A percentile compares a stretch with the other conserved stretches of the same genome.
Evolutionary conservation across 2,113 vertebrate species (phyloP).

Genomic region (Galemys pyrenaicus): DNA sequence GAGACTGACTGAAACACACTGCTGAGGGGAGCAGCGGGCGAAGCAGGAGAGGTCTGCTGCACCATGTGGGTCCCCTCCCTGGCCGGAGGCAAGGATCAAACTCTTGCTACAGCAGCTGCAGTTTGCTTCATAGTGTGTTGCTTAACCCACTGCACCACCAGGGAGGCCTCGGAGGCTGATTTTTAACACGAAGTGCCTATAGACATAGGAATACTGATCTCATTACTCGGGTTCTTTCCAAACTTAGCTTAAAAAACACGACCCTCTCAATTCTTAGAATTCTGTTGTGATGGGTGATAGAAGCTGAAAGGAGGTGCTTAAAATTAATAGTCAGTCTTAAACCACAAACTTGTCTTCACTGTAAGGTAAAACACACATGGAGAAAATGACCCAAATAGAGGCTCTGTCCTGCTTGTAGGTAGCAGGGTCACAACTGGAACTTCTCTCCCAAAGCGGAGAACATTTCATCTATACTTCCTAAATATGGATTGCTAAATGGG

Average conservation of each 20-base stretch:
- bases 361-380: not conserved
- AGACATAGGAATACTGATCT: not conserved
- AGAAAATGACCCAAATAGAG: not conserved
- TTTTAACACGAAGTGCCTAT: slow-evolving; percentile 45
- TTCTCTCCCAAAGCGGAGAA: not conserved
- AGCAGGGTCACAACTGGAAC: not conserved
- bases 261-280: not conserved
- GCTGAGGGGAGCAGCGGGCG: too few species aligned
- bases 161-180: too few species aligned
- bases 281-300: not conserved
- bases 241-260: not conserved
- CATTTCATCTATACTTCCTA: not conserved
- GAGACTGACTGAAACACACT: too few species aligned
- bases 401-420: not conserved
- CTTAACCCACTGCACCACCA: too few species aligned
- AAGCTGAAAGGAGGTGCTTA: not conserved
- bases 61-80: too few species aligned
- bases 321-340: slow-evolving; percentile 28
- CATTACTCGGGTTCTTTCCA: slow-evolving; percentile 13
- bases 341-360: not conserved
- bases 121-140: too few species aligned
- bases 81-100: too few species aligned
- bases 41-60: too few species aligned
- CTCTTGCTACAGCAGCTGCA: too few species aligned
- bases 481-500: not conserved